phyloP scores from a whole-genome alignment of 2,888 invertebrate species.

The Cistogaster globosa region DNA sequence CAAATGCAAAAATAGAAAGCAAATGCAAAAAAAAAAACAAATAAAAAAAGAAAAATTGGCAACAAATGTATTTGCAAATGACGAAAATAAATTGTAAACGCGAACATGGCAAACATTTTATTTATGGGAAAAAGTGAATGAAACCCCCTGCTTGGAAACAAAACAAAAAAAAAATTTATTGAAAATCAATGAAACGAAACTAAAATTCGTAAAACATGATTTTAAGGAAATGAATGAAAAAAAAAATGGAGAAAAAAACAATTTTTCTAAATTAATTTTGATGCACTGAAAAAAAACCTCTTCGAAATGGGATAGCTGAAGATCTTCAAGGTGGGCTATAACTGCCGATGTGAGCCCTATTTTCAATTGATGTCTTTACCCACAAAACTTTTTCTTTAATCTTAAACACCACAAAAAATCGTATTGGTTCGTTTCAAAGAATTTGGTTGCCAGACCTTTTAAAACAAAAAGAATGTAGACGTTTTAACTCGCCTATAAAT shows the following conservation, averaged over 20 bases:
- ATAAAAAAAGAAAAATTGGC: constrained; percentile 45
- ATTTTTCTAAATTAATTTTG: too few species aligned
- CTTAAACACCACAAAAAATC: too few species aligned
- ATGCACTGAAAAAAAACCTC: too few species aligned
- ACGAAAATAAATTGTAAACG: constrained; percentile 5
- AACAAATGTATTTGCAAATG: constrained; percentile 40
- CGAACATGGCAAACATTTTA: not conserved
- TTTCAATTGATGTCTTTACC: too few species aligned
- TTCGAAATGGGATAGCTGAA: too few species aligned
- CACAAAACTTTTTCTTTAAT: too few species aligned
- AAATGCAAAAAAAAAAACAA: not conserved
- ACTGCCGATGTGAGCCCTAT: too few species aligned
- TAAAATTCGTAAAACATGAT: not conserved
- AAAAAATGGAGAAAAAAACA: not conserved
- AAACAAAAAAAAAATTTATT: not conserved
- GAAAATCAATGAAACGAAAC: not conserved
- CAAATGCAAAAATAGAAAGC: constrained; percentile 23
- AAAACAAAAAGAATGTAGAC: too few species aligned
- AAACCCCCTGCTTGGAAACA: constrained; percentile 41
- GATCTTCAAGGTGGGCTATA: too few species aligned
- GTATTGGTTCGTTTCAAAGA: too few species aligned
- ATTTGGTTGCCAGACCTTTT: too few species aligned
- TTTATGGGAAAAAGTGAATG: constrained; percentile 14
- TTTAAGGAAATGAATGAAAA: not conserved
- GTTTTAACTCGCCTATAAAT: too few species aligned